Base-by-base conservation (phyloP, 2,797 vertebrate genomes). In the Chromobotia macracanthus region DNA sequence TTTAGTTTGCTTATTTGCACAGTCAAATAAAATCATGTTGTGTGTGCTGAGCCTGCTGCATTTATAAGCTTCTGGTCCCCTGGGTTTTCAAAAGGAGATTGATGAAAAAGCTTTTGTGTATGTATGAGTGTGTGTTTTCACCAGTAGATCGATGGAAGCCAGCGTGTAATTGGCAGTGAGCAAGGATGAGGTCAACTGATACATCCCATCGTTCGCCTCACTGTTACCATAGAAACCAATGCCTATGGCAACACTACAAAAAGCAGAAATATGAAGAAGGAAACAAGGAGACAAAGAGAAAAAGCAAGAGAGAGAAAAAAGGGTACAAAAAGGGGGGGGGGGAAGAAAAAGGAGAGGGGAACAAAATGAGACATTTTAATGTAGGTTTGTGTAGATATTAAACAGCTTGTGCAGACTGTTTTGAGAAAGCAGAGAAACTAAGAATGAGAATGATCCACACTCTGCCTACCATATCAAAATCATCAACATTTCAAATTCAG, bases 201-300 rank as follows among this genome's bases (percentile, higher is more conserved):
- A 95, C 88, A 97, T 95, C 89, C 96, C 96, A 91, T 97, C 96
- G 80, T 96, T 97, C 89, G 95, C 94, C 92, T 97, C 96, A 55
- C 96, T 97, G 93, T 97, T 97, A 90, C 96, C 96, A 91, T 97
- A 97, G 95, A 97, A 97, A 95, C 96, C 96, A 81, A 97, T 89
- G 91, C 96, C 96, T 88, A 97, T 96, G 89, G 96, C 95, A 87
- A 95, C 93, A 83, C 96, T 97, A 91, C 81, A 86, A 88, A 88
- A 65, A 53, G 68, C 35, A 44, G 76, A 84, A 78, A 80, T 53
- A 81, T n/a, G 66, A 72, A 72, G 7, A 77, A 64, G 18, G 31
- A 60, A 44, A 73, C 35, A 75, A 50, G 16, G 35, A 66, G 66
- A 74, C 19, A 56, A 44, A 44, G 41, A 44, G 60, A 35, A n/a